These are phyloP conservation scores for Orientallactaga sibirica DNA, from an alignment of 2,797 vertebrate species.

Conservation along the genomic window DNA sequence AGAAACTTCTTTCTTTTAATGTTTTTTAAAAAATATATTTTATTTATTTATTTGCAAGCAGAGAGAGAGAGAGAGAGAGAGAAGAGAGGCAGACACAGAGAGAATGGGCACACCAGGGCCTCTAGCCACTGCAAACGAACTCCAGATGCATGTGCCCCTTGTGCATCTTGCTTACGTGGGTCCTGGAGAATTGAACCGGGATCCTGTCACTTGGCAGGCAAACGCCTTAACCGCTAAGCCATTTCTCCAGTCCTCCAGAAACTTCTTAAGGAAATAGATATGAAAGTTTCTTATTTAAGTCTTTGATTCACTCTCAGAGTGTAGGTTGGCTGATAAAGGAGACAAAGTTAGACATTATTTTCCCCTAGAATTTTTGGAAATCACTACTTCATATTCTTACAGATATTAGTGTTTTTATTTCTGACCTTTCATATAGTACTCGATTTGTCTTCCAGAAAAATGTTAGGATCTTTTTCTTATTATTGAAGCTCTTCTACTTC, in stretches of 20 bases:
- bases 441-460: slow-evolving; percentile 11
- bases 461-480: not conserved
- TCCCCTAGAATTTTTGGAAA: slow-evolving; percentile 12
- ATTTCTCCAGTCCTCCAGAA: no score
- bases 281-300: not conserved
- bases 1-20: not conserved
- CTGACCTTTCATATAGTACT: not conserved
- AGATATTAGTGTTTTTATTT: slow-evolving; percentile 19
- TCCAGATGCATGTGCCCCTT: no score
- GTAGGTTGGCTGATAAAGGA: not conserved
- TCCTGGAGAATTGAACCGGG: no score
- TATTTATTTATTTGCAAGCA: no score
- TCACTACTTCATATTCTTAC: not conserved
- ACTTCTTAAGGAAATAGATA: not conserved
- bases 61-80: no score
- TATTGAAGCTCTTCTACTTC: not conserved
- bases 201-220: no score
- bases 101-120: no score
- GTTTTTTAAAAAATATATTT: no score
- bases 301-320: not conserved
- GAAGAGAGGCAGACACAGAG: no score
- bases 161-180: no score
- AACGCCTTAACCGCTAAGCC: no score
- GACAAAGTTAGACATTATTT: slow-evolving; percentile 11
- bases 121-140: no score